A percentile compares a stretch with the other conserved stretches of the same genome.
Evolutionary conservation across 30 jellyfish, hydroid and myxozoan genomes (phyloP).

Genomic region (Aurelia sp.): DNA sequence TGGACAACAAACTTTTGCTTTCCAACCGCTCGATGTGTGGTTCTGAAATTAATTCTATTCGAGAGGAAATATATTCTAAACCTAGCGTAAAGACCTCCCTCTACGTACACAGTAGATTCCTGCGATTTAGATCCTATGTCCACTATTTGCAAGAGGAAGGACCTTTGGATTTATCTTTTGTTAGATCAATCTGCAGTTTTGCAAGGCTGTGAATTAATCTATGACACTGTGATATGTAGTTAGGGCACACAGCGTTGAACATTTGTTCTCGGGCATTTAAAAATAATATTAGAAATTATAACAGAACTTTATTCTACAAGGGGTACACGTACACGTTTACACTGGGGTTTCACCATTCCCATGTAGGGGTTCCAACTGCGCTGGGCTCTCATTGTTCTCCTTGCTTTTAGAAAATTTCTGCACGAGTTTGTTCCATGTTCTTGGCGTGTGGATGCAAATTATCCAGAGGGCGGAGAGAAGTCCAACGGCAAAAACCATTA

Average conservation of each 20-base stretch:
- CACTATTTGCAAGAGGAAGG: not conserved
- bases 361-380: conserved; percentile 74
- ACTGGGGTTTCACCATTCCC: conserved; percentile 74
- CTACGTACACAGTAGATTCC: too few relatives aligned
- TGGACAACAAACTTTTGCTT: not conserved
- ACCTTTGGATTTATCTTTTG: conserved; percentile 1
- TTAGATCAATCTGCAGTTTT: not conserved
- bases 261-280: not conserved
- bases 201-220: conserved; percentile 12
- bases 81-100: too few relatives aligned
- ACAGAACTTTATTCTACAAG: conserved; percentile 5
- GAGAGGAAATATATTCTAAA: not conserved
- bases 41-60: not conserved
- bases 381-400: conserved; percentile 45
- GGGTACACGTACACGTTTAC: not conserved
- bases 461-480: conserved; percentile 88
- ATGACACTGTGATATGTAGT: not conserved
- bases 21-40: too few relatives aligned
- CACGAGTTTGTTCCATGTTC: conserved; percentile 55
- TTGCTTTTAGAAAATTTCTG: conserved; percentile 13
- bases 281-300: not conserved
- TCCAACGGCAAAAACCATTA: conserved; percentile 87
- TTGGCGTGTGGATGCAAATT: conserved; percentile 76
- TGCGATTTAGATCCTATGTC: too few relatives aligned
- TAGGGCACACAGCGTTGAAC: not conserved